Conservation (phyloP, 2,113 vertebrate species). For the Sarotherodon lohbergeri region DNA sequence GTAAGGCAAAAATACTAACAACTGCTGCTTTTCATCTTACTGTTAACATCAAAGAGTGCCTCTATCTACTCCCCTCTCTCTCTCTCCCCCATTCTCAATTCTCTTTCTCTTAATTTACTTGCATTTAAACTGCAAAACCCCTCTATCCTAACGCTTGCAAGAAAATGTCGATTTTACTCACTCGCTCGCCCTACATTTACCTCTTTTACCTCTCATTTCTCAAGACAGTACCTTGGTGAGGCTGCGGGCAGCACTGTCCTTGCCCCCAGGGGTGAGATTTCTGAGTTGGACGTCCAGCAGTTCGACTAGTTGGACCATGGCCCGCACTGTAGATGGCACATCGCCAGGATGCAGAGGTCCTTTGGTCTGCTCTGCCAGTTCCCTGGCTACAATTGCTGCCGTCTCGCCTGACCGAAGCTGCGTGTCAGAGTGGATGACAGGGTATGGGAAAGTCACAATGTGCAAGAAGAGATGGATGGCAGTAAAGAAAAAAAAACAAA, state of each 20-base stretch:
- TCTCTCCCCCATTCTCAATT: background rate
- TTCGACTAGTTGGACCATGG: conserved; percentile 95
- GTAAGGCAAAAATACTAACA: background rate
- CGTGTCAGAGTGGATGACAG: conserved; percentile 3
- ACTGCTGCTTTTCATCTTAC: background rate
- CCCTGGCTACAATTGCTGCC: conserved; percentile 90
- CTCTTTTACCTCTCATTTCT: background rate
- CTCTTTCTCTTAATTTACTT: background rate
- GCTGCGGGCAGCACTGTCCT: conserved; percentile 94
- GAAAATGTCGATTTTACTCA: background rate
- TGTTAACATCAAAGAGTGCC: background rate
- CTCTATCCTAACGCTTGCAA: background rate
- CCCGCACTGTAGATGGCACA: conserved; percentile 88
- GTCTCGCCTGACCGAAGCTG: conserved; percentile 95
- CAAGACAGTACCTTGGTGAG: conserved; percentile 83
- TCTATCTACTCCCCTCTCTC: background rate
- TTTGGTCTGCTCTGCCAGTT: conserved; percentile 93
- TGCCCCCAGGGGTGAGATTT: conserved; percentile 94
- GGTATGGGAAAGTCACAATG: background rate
- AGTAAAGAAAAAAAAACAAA: background rate
- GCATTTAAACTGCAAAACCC: background rate
- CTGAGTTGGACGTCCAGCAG: conserved; percentile 91
- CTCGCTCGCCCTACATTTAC: background rate
- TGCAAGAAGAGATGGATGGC: conserved; percentile 2
- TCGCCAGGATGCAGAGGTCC: conserved; percentile 88